Evolutionary conservation across 2,888 invertebrate genomes (phyloP).

Genomic region (Chalcis sispes): DNA sequence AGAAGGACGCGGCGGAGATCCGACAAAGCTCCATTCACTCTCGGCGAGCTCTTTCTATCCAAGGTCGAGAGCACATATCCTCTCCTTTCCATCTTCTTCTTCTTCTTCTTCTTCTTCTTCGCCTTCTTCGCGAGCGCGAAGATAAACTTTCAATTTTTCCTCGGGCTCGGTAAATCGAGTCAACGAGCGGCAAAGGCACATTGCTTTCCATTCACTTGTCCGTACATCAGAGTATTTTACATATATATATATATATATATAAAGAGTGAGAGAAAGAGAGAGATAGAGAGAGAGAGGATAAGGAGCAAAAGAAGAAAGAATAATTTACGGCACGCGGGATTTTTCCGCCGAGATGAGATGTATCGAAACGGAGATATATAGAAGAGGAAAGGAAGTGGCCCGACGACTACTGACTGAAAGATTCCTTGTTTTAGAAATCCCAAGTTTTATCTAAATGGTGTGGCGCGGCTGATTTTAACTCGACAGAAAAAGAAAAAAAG

Average conservation of each 20-base stretch:
- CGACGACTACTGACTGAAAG: too few species aligned
- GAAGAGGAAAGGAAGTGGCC: too few species aligned
- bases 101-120: not conserved
- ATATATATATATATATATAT: too few species aligned
- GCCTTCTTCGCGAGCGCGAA: slow-evolving; percentile 1
- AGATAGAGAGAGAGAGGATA: not conserved
- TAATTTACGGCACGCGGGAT: not conserved
- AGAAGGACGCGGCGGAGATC: slow-evolving; percentile 23
- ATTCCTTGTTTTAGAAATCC: slow-evolving; percentile 47
- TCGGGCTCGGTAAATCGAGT: slow-evolving; percentile 34
- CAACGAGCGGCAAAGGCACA: slow-evolving; percentile 29
- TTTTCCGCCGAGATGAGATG: slow-evolving; percentile 19
- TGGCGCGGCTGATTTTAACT: slow-evolving; percentile 57
- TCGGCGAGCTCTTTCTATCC: not conserved
- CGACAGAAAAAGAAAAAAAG: too few species aligned
- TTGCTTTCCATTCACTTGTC: slow-evolving; percentile 49
- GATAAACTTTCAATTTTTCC: slow-evolving; percentile 47
- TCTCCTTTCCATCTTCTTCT: not conserved
- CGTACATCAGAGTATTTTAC: too few species aligned
- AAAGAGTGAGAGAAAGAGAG: too few species aligned
- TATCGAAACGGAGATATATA: too few species aligned
- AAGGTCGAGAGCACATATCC: slow-evolving; percentile 27
- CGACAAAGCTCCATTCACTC: slow-evolving; percentile 54
- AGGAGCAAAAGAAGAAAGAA: not conserved
- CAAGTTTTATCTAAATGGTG: slow-evolving; percentile 59